A percentile compares a stretch with the other conserved stretches of the same genome.
Conservation (phyloP, 2,113 vertebrate species). For the Menura novaehollandiae region DNA sequence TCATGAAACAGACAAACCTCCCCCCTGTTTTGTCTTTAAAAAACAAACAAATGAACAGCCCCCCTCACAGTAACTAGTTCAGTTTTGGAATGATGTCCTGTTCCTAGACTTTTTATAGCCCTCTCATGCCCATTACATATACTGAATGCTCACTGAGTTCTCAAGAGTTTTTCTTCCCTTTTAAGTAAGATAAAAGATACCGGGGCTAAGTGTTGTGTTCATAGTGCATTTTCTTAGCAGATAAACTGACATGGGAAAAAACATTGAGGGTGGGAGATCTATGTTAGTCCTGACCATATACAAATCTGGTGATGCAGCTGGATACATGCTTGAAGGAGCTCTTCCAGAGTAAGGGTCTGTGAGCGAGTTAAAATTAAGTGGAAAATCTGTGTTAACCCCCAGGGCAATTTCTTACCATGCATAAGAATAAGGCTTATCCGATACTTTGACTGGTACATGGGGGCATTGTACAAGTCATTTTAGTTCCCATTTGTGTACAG, state of each 20-base stretch:
- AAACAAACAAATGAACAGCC: slow-evolving; percentile 55
- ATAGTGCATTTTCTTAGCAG: not conserved
- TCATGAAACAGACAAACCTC: slow-evolving; percentile 31
- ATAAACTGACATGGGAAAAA: slow-evolving; percentile 15
- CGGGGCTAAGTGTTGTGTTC: not conserved
- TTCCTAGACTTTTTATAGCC: not conserved
- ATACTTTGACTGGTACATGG: not conserved
- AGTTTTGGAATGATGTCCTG: not conserved
- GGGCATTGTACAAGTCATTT: not conserved
- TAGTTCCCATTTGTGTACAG: not conserved
- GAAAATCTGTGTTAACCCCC: slow-evolving; percentile 5
- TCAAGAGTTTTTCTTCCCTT: slow-evolving; percentile 3
- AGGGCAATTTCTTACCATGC: not conserved
- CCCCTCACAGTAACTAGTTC: slow-evolving; percentile 10
- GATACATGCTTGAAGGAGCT: not conserved
- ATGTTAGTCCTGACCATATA: not conserved
- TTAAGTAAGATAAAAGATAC: slow-evolving; percentile 32
- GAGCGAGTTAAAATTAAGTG: not conserved
- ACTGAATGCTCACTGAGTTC: not conserved
- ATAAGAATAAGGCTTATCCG: not conserved
- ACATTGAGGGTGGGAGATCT: not conserved
- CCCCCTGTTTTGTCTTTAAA: slow-evolving; percentile 47
- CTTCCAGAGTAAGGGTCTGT: not conserved
- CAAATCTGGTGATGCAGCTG: not conserved
- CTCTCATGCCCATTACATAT: not conserved